Base-by-base conservation (phyloP, 2,113 vertebrate genomes). In the Oxygymnocypris stewartii region DNA sequence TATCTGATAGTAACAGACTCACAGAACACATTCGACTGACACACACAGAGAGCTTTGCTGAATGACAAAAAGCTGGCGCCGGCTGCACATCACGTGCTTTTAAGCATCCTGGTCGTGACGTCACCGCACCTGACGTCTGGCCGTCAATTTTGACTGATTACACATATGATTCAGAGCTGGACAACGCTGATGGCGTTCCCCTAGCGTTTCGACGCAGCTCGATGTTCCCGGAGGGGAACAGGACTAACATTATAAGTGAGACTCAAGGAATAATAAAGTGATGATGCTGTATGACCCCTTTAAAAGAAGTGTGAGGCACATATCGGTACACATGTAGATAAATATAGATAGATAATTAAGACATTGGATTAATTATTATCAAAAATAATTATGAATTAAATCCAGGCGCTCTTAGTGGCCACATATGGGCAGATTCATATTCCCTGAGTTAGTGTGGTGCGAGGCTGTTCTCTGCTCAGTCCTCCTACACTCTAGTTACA, bases 401-500 rank as follows among this genome's bases (percentile, higher is more conserved):
- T 54, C 47, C 75, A 78, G 75, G 44, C 25, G 10, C 74, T 76
- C 71, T 47, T 23, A 67, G 8, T 47, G 18, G 4, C 6, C 1
- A 16, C 11, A 42, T 37, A 40, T 23, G 20, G 25, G 76, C 28
- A 51, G 18, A 61, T 35, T 79, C 79, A 67, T 49, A 57, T 59
- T 20, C 1, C 7, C 75, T 0, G 47, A 77, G 31, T 67, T 54
- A 54, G 13, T 18, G 31, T 40, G 4, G 23, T 25, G 28, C 6
- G 0, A 28, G 8, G 80, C 25, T 3, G 25, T 82, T 69, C 18
- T 49, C 44, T 35, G 63, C 16, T 82, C 18, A 49, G 67, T 67
- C 61, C 61, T 65, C 80, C 80, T 69, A 49, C 61, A 82, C 80
- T 67, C 13, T 82, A 31, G 79, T 81, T 51, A 69, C 80, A 74